phyloP scores from a whole-genome alignment of 2,888 invertebrate species.

The Brachyptera putata region DNA sequence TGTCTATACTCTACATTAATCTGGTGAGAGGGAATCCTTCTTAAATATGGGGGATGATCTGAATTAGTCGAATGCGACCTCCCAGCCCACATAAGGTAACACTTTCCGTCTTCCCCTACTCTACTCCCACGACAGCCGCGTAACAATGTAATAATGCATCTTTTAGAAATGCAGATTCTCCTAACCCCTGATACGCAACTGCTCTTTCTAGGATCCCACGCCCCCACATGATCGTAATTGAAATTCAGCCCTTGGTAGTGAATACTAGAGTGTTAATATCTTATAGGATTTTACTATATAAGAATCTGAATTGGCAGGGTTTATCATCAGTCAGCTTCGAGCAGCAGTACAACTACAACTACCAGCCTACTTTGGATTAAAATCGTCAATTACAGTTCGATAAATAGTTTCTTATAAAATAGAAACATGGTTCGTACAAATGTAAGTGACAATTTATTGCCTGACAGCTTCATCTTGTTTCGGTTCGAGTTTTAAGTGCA shows the following conservation, averaged over 20 bases:
- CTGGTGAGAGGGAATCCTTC: not conserved
- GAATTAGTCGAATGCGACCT: not conserved
- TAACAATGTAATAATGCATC: slow-evolving; percentile 1
- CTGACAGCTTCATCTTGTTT: too few species aligned
- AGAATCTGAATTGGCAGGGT: not conserved
- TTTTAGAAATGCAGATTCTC: too few species aligned
- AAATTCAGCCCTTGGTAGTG: not conserved
- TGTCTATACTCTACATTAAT: too few species aligned
- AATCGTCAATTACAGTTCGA: too few species aligned
- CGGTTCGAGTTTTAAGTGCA: too few species aligned
- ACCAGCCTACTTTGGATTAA: too few species aligned
- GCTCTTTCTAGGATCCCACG: not conserved
- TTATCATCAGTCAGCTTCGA: not conserved
- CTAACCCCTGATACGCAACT: too few species aligned
- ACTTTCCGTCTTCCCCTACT: slow-evolving; percentile 1
- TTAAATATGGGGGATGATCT: slow-evolving; percentile 3
- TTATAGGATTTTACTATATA: not conserved
- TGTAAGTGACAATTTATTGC: too few species aligned
- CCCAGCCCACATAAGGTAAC: not conserved
- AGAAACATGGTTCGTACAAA: too few species aligned
- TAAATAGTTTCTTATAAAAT: too few species aligned
- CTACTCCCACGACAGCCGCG: not conserved
- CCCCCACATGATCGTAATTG: not conserved
- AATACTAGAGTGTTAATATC: not conserved
- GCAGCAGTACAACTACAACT: too few species aligned